phyloP scores from a whole-genome alignment of 1,140 invertebrate genomes.

The Galendromus occidentalis region DNA sequence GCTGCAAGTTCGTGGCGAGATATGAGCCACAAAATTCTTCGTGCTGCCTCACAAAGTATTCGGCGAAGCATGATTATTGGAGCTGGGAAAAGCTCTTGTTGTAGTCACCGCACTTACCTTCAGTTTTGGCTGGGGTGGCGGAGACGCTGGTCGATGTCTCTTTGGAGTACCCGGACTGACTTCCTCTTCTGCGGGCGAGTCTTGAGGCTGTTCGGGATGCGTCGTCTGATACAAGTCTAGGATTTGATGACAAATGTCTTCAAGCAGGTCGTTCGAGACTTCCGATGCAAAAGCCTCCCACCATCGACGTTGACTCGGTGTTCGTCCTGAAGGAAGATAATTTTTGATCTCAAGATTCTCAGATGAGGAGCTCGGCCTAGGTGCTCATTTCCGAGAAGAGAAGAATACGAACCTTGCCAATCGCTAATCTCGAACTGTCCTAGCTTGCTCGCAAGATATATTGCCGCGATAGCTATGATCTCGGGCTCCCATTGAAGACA shows the following conservation, averaged over 20 bases:
- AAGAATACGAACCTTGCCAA: conserved; percentile 38
- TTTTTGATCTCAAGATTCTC: no score
- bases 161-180: not conserved
- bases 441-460: conserved; percentile 86
- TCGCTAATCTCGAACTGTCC: conserved; percentile 86
- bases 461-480: conserved; percentile 88
- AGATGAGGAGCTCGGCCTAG: no score
- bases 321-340: conserved; percentile 37
- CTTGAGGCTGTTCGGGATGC: conserved; percentile 18
- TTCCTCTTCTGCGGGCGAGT: conserved; percentile 17
- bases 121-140: not conserved
- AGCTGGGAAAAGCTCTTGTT: not conserved
- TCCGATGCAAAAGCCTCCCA: conserved; percentile 96
- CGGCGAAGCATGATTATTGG: no score
- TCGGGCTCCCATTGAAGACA: conserved; percentile 98
- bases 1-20: not conserved
- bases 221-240: conserved; percentile 49
- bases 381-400: not conserved
- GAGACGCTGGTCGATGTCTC: not conserved
- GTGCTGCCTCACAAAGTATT: no score
- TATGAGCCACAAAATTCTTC: no score
- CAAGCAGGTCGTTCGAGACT: conserved; percentile 79
- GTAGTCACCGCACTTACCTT: not conserved
- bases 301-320: conserved; percentile 64
- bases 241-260: conserved; percentile 94